These are phyloP conservation scores for Lepeophtheirus salmonis DNA, from an alignment of 1,140 invertebrate species.

Conservation along the genomic window DNA sequence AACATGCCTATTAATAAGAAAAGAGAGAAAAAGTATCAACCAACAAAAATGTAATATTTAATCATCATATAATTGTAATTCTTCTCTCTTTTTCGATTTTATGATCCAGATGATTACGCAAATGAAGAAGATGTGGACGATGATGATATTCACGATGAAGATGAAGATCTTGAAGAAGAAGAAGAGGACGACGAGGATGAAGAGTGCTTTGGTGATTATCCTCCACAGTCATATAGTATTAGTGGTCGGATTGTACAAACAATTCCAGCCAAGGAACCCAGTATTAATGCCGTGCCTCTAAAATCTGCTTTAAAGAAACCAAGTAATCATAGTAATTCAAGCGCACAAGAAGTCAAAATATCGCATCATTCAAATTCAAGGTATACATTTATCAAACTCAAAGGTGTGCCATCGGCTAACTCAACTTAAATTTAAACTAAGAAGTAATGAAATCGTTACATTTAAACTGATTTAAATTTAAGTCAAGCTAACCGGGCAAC, in stretches of 20 bases:
- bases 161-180: conserved; percentile 25
- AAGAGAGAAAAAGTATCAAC: too few species aligned
- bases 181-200: conserved; percentile 35
- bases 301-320: conserved; percentile 74
- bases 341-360: not conserved
- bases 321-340: not conserved
- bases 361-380: not conserved
- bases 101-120: conserved; percentile 8
- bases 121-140: conserved; percentile 19
- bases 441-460: too few species aligned
- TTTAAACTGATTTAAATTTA: too few species aligned
- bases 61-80: too few species aligned
- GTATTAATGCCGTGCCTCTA: conserved; percentile 61
- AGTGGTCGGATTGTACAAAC: conserved; percentile 26
- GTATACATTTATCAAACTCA: not conserved
- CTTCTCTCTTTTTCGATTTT: too few species aligned
- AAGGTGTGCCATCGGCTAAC: too few species aligned
- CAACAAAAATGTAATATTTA: too few species aligned
- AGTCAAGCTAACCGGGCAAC: too few species aligned
- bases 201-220: conserved; percentile 21
- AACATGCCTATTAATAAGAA: too few species aligned
- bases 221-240: conserved; percentile 19
- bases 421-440: too few species aligned
- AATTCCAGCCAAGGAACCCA: conserved; percentile 33
- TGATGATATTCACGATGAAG: conserved; percentile 26